Conservation (phyloP, 2,797 vertebrate genomes). For the Gobionotothen gibberifrons region DNA sequence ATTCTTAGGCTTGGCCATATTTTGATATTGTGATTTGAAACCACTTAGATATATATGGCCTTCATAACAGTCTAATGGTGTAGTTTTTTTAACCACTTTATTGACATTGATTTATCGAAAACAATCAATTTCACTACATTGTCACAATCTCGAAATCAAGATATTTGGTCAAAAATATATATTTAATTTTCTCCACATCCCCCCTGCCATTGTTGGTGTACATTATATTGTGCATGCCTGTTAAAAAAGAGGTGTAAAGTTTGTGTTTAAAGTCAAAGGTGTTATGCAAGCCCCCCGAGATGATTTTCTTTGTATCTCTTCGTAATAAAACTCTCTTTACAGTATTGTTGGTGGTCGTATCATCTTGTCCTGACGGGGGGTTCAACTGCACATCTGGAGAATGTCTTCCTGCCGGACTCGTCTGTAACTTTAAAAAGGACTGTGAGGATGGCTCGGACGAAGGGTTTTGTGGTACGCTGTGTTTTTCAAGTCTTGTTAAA, state of each 20-base stretch:
- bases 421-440: constrained; percentile 68
- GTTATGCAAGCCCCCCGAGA: not conserved
- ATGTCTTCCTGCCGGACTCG: constrained; percentile 32
- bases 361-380: constrained; percentile 47
- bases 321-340: constrained; percentile 20
- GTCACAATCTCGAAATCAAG: no score
- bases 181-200: no score
- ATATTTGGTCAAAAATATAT: no score
- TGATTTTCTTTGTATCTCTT: not conserved
- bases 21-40: no score
- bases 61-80: no score
- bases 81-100: no score
- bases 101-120: no score
- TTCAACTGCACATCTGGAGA: constrained; percentile 61
- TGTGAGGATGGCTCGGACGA: constrained; percentile 67
- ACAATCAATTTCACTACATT: no score
- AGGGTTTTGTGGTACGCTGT: constrained; percentile 73
- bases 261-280: not conserved
- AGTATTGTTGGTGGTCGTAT: constrained; percentile 50
- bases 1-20: no score
- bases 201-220: not conserved
- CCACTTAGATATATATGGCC: no score
- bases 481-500: not conserved
- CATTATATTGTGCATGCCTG: not conserved
- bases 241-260: not conserved